Percentiles rank a stretch among this genome's conserved stretches.
These are phyloP conservation scores for Neodiprion pinetum DNA, from an alignment of 1,140 invertebrate genomes.

Conservation along the genomic window DNA sequence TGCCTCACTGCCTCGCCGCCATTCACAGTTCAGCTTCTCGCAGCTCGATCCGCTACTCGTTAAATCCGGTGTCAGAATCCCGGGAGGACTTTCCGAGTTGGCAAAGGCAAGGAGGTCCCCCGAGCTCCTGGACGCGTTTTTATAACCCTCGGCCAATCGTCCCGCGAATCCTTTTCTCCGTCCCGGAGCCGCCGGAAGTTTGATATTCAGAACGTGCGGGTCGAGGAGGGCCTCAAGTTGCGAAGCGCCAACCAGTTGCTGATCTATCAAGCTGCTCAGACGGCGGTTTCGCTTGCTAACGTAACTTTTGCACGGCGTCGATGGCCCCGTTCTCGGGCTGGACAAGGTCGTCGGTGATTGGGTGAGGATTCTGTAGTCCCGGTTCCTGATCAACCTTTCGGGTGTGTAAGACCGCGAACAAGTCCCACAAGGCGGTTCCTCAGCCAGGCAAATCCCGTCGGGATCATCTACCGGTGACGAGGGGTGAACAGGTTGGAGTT, in stretches of 20 bases:
- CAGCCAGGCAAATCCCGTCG: neutral
- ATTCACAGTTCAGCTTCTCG: constrained; percentile 28
- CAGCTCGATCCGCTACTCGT: constrained; percentile 32
- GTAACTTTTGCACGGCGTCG: constrained; percentile 15
- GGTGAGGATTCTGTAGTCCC: constrained; percentile 48
- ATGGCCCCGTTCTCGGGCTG: neutral
- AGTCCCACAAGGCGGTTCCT: neutral
- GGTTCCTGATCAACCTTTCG: constrained; percentile 47
- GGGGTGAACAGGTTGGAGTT: neutral
- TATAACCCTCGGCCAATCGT: too few relatives aligned
- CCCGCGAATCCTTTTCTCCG: neutral
- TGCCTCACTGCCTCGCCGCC: constrained; percentile 24
- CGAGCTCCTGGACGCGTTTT: neutral
- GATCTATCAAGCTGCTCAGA: constrained; percentile 36
- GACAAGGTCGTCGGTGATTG: constrained; percentile 43
- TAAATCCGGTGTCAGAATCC: constrained; percentile 20
- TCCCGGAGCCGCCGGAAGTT: neutral
- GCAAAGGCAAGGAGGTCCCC: constrained; percentile 21
- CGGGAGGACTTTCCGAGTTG: constrained; percentile 19
- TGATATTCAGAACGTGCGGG: neutral
- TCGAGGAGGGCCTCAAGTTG: constrained; percentile 33
- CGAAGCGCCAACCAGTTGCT: constrained; percentile 32
- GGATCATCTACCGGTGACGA: too few relatives aligned
- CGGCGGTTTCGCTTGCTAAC: constrained; percentile 18
- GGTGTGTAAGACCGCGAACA: constrained; percentile 43